These are phyloP conservation scores for Pectinophora gossypiella DNA, from an alignment of 1,140 invertebrate genomes.

Conservation along the genomic window DNA sequence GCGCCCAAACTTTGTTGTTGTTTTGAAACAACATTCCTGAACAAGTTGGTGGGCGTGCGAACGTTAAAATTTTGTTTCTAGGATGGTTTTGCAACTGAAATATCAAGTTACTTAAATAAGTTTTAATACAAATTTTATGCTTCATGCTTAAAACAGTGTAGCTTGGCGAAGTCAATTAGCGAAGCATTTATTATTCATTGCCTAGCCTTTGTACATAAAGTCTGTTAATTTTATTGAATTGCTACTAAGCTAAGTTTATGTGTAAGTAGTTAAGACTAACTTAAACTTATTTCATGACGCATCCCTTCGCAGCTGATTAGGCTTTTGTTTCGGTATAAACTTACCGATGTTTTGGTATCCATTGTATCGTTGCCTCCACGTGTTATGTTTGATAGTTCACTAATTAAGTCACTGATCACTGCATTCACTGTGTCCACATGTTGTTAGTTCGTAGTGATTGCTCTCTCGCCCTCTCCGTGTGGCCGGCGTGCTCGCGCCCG, in stretches of 20 bases:
- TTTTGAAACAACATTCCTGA: conserved; percentile 17
- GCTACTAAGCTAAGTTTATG: too few relatives aligned
- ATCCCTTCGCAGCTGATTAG: neutral
- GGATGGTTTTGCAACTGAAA: too few relatives aligned
- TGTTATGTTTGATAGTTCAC: conserved; percentile 42
- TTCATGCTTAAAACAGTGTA: neutral
- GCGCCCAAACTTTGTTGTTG: conserved; percentile 14
- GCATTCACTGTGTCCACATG: conserved; percentile 65
- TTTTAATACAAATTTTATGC: neutral
- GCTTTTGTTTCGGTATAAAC: conserved; percentile 20
- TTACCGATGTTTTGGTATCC: conserved; percentile 63
- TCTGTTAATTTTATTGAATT: too few relatives aligned
- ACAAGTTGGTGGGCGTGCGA: too few relatives aligned
- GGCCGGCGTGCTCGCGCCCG: conserved; percentile 57
- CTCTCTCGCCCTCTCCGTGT: conserved; percentile 76
- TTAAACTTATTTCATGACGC: too few relatives aligned
- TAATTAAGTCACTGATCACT: conserved; percentile 67
- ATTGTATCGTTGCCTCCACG: conserved; percentile 50
- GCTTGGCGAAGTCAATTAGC: neutral
- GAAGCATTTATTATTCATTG: neutral
- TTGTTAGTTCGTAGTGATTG: conserved; percentile 42
- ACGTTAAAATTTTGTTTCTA: too few relatives aligned
- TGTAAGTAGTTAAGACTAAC: too few relatives aligned
- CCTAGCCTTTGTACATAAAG: neutral
- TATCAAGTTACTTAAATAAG: neutral